Base-by-base conservation (phyloP, 1,140 invertebrate genomes). In the Leguminivora glycinivorella region DNA sequence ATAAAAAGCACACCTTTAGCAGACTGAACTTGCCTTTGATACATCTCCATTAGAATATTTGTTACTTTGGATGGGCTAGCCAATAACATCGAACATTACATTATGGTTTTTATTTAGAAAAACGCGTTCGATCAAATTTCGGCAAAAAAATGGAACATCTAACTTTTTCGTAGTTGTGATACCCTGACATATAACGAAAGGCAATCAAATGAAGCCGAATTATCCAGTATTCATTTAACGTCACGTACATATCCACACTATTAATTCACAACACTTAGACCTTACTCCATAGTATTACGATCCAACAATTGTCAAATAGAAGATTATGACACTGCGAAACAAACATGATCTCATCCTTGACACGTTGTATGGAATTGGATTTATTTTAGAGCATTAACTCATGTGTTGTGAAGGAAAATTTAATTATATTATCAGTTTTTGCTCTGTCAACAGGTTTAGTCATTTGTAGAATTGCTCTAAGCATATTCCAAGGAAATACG, bases 301-400 rank as follows among this genome's bases (percentile, higher is more conserved):
- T 38, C 34, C 34, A 38, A 38, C 34, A 38, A 38, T 38, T 38
- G 34, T 38, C 34, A 38, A 38, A 9, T 1, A 38, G 4, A 29
- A 29, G 34, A 38, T 9, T 43, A 17, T 43, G 40, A 43, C 40
- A 43, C 40, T 43, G 40, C 56, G 56, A n/a, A 24, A n/a, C 25
- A 63, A 63, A 29, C 9, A 63, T 63, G 58, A 63, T 31, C 14
- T 63, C 58, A 63, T 63, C 56, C 58, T 63, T 63, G 58, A 63
- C 58, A n/a, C 10, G 25, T 29, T 26, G 56, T 25, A 3, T 22
- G 19, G 25, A 31, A 63, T 31, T 34, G 26, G 17, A 63, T 63
- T 63, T 63, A 63, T 63, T 63, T 63, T 29, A 63, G 58, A 29
- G 26, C 31, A 63, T 63, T 63, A 63, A 19, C 14, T 63, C 58